Percentiles rank a stretch among this genome's conserved stretches.
These are phyloP conservation scores for Coelogynopora nodosa DNA, from an alignment of 2,888 invertebrate species.

Conservation along the genomic window DNA sequence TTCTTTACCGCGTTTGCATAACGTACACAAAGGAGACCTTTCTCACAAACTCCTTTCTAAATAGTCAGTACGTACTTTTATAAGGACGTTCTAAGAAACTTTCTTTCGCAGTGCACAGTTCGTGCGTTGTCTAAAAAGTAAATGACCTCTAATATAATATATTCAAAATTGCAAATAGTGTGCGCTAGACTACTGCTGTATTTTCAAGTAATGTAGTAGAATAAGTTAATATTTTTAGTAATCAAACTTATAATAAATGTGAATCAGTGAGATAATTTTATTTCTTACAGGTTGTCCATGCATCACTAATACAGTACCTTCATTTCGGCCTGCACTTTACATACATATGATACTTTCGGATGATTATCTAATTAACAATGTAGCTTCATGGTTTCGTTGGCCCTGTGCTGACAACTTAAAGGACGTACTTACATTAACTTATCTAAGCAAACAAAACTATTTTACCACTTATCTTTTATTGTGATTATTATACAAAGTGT, in stretches of 20 bases:
- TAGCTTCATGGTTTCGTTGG: background rate
- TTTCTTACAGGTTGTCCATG: constrained; percentile 18
- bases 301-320: background rate
- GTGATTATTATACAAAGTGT: constrained; percentile 12
- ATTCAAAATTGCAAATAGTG: background rate
- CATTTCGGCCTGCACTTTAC: background rate
- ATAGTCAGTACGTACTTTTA: background rate
- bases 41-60: background rate
- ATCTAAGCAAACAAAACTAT: background rate
- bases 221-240: background rate
- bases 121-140: too few species aligned
- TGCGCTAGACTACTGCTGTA: constrained; percentile 6
- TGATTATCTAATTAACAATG: background rate
- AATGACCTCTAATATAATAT: too few species aligned
- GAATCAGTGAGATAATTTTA: too few species aligned
- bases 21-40: constrained; percentile 19
- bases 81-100: background rate
- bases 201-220: background rate
- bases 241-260: too few species aligned
- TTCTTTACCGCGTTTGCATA: constrained; percentile 8
- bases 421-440: background rate
- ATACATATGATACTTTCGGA: background rate
- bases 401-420: background rate
- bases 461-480: background rate
- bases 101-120: background rate